Base-by-base conservation (phyloP, 2,113 vertebrate genomes). In the Oncorhynchus keta region DNA sequence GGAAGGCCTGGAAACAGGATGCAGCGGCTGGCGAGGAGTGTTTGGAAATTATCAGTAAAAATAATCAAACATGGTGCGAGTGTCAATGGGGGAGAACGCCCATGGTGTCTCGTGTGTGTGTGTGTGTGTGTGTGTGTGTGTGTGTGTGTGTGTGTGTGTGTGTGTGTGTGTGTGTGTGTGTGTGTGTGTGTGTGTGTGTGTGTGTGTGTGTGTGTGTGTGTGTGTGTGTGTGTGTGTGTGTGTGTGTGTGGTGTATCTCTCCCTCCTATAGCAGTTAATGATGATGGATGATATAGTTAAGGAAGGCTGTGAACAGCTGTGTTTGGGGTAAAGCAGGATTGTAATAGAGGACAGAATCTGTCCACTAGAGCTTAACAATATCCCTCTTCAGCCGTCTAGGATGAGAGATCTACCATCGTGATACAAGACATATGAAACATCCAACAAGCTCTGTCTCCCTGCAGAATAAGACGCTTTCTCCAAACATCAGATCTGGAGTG, bases 31-130 rank as follows among this genome's bases (percentile, higher is more conserved):
- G 80, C 75, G 3, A 79, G 74, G 26, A 18, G 80, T 0, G 57
- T 77, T 88, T 86, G 84, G 87, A 90, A 89, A 88, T 86, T 78
- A 90, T 89, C 84, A 88, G 83, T 72, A 86, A 89, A 88, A 89
- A 91, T 87, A 90, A 88, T 89, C 86, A 90, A 82, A 89, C 79
- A 80, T 76, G 81, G 84, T 85, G 79, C 86, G 83, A 83, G 88
- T 85, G 89, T 88, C 90, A 88, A 90, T 86, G 88, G 86, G 80
- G 80, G 80, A 76, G 83, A 91, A 89, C 75, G 80, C 86, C 86
- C 87, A 83, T 79, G 84, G 86, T 72, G 75, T 75, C 55, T 49
- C 7, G 20, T 22, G 8, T 32, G 64, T 71, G 49, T 77, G 81
- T 81, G 20, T 76, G 75, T 76, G 57, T 76, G 35, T 72, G 65